Base-by-base conservation (phyloP, 2,888 invertebrate species). In the Temnothorax rugatulus region DNA sequence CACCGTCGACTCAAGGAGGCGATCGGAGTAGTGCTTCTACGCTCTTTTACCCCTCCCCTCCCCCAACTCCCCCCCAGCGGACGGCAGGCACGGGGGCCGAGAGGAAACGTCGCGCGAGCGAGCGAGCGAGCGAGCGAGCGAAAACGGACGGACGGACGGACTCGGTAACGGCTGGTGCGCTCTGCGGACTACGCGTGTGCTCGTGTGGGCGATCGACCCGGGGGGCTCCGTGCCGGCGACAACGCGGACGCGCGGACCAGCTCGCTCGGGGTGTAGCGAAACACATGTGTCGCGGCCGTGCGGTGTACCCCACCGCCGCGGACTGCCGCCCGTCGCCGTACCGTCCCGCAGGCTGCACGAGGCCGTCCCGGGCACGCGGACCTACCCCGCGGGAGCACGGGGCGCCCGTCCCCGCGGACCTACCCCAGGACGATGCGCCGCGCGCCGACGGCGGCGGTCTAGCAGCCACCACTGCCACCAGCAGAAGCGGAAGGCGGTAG, bases 271-370 rank as follows among this genome's bases (percentile, higher is more conserved):
- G 88, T 87, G 90, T 88, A 91, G 92, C 87, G 89, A 90, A 92
- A 93, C 92, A 92, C 92, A 93, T 93, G 93, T 93, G 92, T 93
- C 92, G 59, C 69, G 90, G 88, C 86, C 88, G 83, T 90, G 86
- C 87, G 88, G 88, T 91, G 87, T 90, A 90, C 88, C 88, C 89
- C 77, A 88, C 84, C 64, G 66, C 83, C 66, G 63, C 81, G 86
- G 89, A 91, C 90, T 63, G 13, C 21, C 29, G 21, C 38, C n/a
- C 34, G 82, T 87, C 86, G 64, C 25, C 90, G 57, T 69, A 34
- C 21, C 75, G 77, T 47, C 86, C 88, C 89, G 89, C 85, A 86
- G 87, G 90, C 86, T 87, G 87, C 87, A 87, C 83, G 88, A 85
- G 86, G 84, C 29, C 29, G 29, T 88, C 87, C 74, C 85, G 82